Evolutionary conservation across 2,888 invertebrate genomes (phyloP), one percentile per base, ranked within the genome.

Genomic region (Oscheius sp.): DNA sequence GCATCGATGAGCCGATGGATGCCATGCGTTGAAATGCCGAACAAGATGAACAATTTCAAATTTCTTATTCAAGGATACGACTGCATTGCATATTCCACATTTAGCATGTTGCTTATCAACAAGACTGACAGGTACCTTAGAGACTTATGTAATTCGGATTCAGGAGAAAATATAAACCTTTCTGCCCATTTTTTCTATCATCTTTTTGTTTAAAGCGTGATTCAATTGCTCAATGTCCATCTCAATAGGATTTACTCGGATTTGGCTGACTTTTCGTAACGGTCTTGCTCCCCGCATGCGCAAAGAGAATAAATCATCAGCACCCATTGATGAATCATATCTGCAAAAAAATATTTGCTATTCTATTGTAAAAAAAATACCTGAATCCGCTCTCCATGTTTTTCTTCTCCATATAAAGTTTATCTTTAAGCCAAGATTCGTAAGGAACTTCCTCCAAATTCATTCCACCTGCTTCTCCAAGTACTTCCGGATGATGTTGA

Each of bases 11-110:
- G 81, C 76, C 7, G 85, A 76, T 16, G 88, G 88, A 74, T 88
- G 88, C 88, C 88, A 88, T 9, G 88, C 87, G 73, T 88, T 87
- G 77, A 88, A 88, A 72, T 88, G 88, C 2, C 88, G 81, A 2
- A 87, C 86, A 21, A 88, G 72, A 69, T 88, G 88, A 2, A 86
- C 77, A 45, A 87, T 76, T 75, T 88, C 88, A 63, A 88, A 88
- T 70, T 88, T 88, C 72, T 85, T 85, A 72, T 88, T 88, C 61
- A 88, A 71, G 9, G 87, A 87, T 7, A 88, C 79, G 35, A 86
- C 82, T 6, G 88, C 80, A 41, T 81, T 77, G 74, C 88, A 88
- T 55, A 86, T 74, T 43, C 85, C 86, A 69, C 88, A 88, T 7
- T 84, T 78, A 7, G 86, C 88, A 75, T 88, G 88, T 53, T 80